A percentile compares a stretch with the other conserved stretches of the same genome.
Conservation (phyloP, 2,797 vertebrate genomes). For the Epinephelus coioides region DNA sequence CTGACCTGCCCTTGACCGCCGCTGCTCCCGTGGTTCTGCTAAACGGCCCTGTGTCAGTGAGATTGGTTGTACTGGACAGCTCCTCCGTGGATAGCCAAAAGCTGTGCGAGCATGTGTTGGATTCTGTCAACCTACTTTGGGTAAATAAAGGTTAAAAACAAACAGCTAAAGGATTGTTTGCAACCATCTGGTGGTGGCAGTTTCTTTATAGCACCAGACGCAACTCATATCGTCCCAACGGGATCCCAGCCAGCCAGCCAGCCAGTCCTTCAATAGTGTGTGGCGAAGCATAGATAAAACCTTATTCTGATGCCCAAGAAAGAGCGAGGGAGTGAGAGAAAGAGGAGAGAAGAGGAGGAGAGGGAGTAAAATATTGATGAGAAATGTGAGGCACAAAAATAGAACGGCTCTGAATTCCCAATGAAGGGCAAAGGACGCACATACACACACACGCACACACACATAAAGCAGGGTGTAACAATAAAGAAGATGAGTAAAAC, state of each 20-base stretch:
- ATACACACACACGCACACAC: conserved; percentile 7
- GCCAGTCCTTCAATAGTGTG: conserved; percentile 73
- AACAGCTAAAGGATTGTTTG: conserved; percentile 71
- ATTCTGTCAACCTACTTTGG: conserved; percentile 48
- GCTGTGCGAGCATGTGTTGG: conserved; percentile 32
- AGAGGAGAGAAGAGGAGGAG: conserved; percentile 40
- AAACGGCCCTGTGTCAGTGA: conserved; percentile 60
- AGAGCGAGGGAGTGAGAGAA: conserved; percentile 29
- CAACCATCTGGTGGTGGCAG: conserved; percentile 77
- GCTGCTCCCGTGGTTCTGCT: conserved; percentile 26
- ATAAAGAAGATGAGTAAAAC: conserved; percentile 54
- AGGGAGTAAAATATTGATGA: conserved; percentile 80
- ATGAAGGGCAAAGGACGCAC: conserved; percentile 65
- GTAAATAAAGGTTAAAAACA: conserved; percentile 72
- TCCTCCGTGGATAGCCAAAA: conserved; percentile 45
- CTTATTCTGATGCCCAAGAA: conserved; percentile 72
- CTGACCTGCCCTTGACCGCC: conserved; percentile 63
- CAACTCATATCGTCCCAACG: conserved; percentile 70
- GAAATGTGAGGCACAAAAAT: conserved; percentile 76
- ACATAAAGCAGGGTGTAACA: conserved; percentile 24
- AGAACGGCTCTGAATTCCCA: conserved; percentile 67
- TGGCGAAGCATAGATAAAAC: conserved; percentile 81
- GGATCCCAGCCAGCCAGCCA: conserved; percentile 62
- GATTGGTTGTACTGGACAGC: conserved; percentile 36
- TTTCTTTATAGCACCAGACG: conserved; percentile 67